Evolutionary conservation across 2,797 vertebrate species (phyloP), one percentile per base, ranked within the genome.

Genomic region (Enteromius trimaculatus): DNA sequence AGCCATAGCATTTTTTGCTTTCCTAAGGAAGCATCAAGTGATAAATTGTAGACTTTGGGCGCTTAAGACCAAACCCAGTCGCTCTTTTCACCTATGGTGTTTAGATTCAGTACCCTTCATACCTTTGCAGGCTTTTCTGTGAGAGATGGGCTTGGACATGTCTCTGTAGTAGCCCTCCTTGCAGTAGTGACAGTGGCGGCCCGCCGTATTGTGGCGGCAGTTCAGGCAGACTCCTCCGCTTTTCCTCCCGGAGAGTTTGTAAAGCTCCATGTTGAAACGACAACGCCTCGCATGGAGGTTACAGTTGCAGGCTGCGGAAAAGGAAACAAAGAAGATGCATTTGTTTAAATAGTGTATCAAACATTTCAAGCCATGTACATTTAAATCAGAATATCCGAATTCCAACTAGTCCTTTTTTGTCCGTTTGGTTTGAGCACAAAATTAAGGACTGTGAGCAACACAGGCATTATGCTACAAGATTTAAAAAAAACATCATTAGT

Each of bases 211-310:
- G 94, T 99, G 97, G 84, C 97, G 95, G 90, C 97, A 99, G 92
- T 98, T 98, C 85, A 98, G 95, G 89, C 97, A 98, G 77, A 99
- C 97, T 0, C 97, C 97, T 1, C 97, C 97, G 0, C 97, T 98
- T 93, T 96, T 97, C 84, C 97, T 94, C 1, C 97, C 97, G 0
- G 97, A 98, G 79, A 99, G 94, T 89, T 99, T 99, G 94, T 95
- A 99, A 65, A 99, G 96, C 91, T 99, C 97, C 97, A 98, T 99
- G 94, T 99, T 98, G 94, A 99, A 99, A 51, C 97, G 97, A 84
- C 97, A 99, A 49, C 97, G 94, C 29, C 97, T 94, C 1, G 97
- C 97, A 0, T 98, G 97, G 10, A 99, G 96, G 93, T 99, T 99
- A 84, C 97, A 99, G 91, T 97, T 97, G 77, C 97, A 99, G 88